Evolutionary conservation across 1,140 invertebrate species (phyloP).

Genomic region (Eueides isabella): DNA sequence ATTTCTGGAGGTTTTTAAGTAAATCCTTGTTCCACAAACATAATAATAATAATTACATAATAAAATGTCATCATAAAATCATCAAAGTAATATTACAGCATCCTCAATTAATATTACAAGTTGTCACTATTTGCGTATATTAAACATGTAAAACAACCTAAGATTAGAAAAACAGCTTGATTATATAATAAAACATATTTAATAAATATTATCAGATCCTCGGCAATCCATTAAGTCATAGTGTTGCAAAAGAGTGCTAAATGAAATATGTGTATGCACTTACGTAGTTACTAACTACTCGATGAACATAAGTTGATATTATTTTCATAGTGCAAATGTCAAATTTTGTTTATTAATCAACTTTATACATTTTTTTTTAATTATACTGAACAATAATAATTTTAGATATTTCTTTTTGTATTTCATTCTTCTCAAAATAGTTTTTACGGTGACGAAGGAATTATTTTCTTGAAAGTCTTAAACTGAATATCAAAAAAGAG

Average conservation of each 20-base stretch:
- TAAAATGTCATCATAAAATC: conserved; percentile 10
- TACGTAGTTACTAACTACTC: neutral
- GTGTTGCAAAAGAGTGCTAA: conserved; percentile 5
- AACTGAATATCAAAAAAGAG: too few species aligned
- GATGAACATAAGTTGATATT: too few species aligned
- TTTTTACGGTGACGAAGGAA: too few species aligned
- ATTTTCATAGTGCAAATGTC: too few species aligned
- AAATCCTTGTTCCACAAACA: neutral
- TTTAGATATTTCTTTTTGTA: too few species aligned
- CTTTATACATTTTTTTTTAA: too few species aligned
- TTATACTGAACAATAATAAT: too few species aligned
- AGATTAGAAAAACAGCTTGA: conserved; percentile 10
- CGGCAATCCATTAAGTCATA: conserved; percentile 3
- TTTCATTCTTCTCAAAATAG: too few species aligned
- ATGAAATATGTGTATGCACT: neutral
- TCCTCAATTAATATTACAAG: neutral
- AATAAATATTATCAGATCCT: conserved; percentile 1
- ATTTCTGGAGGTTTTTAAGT: neutral
- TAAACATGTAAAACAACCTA: neutral
- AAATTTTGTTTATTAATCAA: too few species aligned
- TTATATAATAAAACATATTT: conserved; percentile 12
- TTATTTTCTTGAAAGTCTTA: too few species aligned
- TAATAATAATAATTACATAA: neutral
- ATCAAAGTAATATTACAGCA: conserved; percentile 1
- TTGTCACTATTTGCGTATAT: conserved; percentile 4